Base-by-base conservation (phyloP, 2,888 invertebrate species). In the Chesias legatella region DNA sequence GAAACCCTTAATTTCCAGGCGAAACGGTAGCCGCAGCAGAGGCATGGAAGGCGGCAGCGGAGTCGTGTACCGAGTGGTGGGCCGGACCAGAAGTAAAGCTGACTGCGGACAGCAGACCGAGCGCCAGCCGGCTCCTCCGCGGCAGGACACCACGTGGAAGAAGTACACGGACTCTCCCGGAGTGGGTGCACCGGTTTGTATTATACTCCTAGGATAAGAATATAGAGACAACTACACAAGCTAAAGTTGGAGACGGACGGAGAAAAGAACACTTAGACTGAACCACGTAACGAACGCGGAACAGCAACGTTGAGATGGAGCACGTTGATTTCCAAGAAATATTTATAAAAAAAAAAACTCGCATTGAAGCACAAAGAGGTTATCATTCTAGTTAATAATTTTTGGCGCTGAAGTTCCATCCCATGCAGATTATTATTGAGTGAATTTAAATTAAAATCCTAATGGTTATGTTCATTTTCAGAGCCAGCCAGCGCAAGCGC, bases 121-220 rank as follows among this genome's bases (percentile, higher is more conserved):
- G 48, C 63, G 82, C 9, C 80, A 79, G 55, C 82, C 85, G 40
- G 60, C 72, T 40, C 55, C 69, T 42, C 73, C 82, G 52, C 60
- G 81, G 6, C 78, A 84, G 73, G 89, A 89, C 45, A 86, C 86
- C 43, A 91, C 91, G 33, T 91, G 91, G 91, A 91, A 91, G 73
- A 89, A 91, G 53, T 91, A 91, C 61, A 91, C 90, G 17, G 91
- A 91, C 66, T 91, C 91, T 9, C 91, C 91, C 7, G 91, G 91
- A 41, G 91, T 91, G 28, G 91, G 91, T 17, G 88, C 90, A 48
- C 91, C 91, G 11, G 85, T 86, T 29, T 43, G 48, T 43, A 33
- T 33, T 24, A 26, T 11, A 31, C 33, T 50, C 72, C 79, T 86
- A 76, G 63, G 48, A 37, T 45, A 36, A 35, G 31, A 36, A 45